A percentile compares a stretch with the other conserved stretches of the same genome.
Conservation (phyloP, 2,797 vertebrate species). For the Rhabdomys pumilio region DNA sequence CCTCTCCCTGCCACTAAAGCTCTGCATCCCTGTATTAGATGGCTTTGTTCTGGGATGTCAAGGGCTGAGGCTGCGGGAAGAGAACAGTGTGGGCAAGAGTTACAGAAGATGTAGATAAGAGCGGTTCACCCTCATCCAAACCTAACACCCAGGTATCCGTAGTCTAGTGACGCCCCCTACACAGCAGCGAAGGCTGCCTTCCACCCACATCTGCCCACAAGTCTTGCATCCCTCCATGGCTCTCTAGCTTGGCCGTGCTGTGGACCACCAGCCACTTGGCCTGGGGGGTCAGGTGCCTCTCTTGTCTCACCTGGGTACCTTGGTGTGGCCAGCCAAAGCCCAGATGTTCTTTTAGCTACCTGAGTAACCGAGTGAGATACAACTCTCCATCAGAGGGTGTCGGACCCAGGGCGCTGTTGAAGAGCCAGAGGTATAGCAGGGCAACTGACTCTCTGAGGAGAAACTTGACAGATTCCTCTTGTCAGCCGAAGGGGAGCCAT, state of each 20-base stretch:
- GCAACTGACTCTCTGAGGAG: neutral
- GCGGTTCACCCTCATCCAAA: neutral
- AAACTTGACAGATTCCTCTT: neutral
- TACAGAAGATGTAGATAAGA: neutral
- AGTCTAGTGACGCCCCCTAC: neutral
- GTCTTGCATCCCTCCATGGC: neutral
- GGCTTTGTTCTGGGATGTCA: neutral
- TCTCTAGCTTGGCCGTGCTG: neutral
- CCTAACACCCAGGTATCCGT: neutral
- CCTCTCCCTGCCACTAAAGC: neutral
- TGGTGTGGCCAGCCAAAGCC: neutral
- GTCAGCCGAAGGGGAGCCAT: neutral
- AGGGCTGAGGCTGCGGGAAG: neutral
- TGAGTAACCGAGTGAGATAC: neutral
- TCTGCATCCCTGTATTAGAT: neutral
- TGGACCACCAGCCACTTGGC: neutral
- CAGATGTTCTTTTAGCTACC: neutral
- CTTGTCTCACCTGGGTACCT: neutral
- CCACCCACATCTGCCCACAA: neutral
- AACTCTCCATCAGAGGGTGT: neutral
- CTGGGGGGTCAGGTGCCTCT: neutral
- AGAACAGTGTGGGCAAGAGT: neutral
- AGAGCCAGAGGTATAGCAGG: fast-evolving
- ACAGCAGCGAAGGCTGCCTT: neutral
- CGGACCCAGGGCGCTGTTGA: neutral